Conservation (phyloP, 2,797 vertebrate species). For the Amniataba percoides region DNA sequence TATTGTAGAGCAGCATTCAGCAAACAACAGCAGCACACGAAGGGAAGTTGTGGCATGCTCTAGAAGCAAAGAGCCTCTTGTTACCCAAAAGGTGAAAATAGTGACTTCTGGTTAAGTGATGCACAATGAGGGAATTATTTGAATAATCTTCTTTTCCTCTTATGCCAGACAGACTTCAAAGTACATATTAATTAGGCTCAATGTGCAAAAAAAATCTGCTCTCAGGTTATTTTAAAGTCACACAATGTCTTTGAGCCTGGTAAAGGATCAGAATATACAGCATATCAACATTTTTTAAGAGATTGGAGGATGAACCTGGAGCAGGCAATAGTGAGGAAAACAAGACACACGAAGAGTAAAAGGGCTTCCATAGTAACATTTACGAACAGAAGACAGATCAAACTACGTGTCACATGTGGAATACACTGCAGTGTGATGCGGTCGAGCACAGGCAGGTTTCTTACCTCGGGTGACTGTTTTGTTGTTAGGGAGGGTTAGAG, state of each 20-base stretch:
- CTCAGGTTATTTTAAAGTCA: slow-evolving; percentile 25
- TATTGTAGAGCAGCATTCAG: slow-evolving; percentile 59
- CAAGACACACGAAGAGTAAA: neutral
- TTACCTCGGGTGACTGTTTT: slow-evolving; percentile 39
- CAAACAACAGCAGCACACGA: slow-evolving; percentile 47
- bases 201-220: slow-evolving; percentile 22
- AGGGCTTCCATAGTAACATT: slow-evolving; percentile 5
- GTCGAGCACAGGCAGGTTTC: neutral
- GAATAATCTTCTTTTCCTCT: slow-evolving; percentile 55
- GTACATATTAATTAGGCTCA: slow-evolving; percentile 38
- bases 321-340: slow-evolving; percentile 2
- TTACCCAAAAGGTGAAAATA: slow-evolving; percentile 45
- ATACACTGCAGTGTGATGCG: neutral
- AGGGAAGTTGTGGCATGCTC: slow-evolving; percentile 27
- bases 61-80: slow-evolving; percentile 20
- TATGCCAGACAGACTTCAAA: slow-evolving; percentile 26
- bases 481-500: slow-evolving; percentile 6
- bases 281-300: slow-evolving; percentile 12
- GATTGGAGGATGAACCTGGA: neutral
- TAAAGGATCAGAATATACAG: slow-evolving; percentile 22
- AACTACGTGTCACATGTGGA: slow-evolving; percentile 2
- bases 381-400: slow-evolving; percentile 25
- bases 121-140: slow-evolving; percentile 48
- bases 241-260: slow-evolving; percentile 20
- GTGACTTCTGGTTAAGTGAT: slow-evolving; percentile 42